Percentiles rank a stretch among this genome's conserved stretches.
These are phyloP conservation scores for Manis crassicaudata DNA, from an alignment of 2,797 vertebrate species.

Conservation along the genomic window DNA sequence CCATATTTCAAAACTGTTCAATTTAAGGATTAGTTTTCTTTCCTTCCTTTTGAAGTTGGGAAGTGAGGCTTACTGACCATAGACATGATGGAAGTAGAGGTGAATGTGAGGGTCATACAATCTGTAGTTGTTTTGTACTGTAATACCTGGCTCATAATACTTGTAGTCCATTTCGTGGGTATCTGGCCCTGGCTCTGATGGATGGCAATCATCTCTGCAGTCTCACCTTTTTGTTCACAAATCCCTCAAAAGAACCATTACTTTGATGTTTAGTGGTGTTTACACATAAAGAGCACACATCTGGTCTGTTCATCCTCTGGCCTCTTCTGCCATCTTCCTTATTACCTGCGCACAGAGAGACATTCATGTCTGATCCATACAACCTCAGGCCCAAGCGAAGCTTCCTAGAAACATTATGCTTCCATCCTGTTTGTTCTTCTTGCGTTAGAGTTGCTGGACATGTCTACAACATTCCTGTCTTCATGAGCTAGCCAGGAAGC, in stretches of 20 bases:
- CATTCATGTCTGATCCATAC: background rate
- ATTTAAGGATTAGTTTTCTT: background rate
- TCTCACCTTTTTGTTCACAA: background rate
- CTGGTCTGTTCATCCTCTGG: background rate
- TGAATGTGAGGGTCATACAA: rapidly evolving
- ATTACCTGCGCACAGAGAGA: background rate
- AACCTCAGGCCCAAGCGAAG: too few species aligned
- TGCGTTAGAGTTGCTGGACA: background rate
- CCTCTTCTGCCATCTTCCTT: background rate
- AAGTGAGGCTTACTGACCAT: background rate
- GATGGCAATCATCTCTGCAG: background rate
- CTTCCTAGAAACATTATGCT: background rate
- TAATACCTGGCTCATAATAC: background rate
- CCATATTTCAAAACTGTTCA: background rate
- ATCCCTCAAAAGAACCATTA: background rate
- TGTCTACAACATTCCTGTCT: background rate
- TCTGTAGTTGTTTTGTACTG: background rate
- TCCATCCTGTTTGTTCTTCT: background rate
- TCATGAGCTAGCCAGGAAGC: background rate
- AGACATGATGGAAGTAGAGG: rapidly evolving
- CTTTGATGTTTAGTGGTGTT: background rate
- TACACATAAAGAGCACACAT: background rate
- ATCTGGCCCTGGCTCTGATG: background rate
- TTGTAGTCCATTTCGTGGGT: background rate
- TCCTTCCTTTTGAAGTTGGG: background rate